Evolutionary conservation across 2,888 invertebrate species (phyloP).

Genomic region (Troilus luridus): DNA sequence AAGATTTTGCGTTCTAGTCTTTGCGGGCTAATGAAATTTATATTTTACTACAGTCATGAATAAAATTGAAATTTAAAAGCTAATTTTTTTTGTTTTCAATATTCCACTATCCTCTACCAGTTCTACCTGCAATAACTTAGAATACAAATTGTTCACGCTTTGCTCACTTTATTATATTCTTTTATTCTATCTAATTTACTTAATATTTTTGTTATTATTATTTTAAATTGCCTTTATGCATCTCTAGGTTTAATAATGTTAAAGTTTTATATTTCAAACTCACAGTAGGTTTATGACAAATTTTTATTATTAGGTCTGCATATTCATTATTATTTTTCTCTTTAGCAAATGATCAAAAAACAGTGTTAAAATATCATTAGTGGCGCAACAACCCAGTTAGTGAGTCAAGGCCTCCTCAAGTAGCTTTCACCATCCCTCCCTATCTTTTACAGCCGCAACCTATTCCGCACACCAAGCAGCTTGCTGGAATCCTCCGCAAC

Average conservation of each 20-base stretch:
- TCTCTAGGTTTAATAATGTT: not conserved
- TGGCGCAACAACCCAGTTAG: too few species aligned
- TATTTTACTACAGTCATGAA: slow-evolving; percentile 2
- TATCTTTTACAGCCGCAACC: too few species aligned
- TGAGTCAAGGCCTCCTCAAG: too few species aligned
- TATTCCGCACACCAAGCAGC: too few species aligned
- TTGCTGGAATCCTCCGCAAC: too few species aligned
- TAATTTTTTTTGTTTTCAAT: not conserved
- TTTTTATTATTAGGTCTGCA: not conserved
- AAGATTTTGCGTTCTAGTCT: slow-evolving; percentile 38
- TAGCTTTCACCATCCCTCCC: too few species aligned
- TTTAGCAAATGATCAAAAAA: too few species aligned
- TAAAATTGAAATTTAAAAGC: slow-evolving; percentile 47
- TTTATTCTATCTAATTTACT: too few species aligned
- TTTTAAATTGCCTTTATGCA: not conserved
- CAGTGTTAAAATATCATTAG: too few species aligned
- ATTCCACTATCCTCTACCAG: not conserved
- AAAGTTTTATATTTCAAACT: not conserved
- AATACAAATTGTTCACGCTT: slow-evolving; percentile 29
- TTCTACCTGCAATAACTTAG: slow-evolving; percentile 50
- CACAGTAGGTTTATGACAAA: not conserved
- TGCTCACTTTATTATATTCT: not conserved
- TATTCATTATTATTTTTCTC: too few species aligned
- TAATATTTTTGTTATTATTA: too few species aligned
- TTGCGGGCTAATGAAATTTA: slow-evolving; percentile 3